Percentiles rank a stretch among this genome's conserved stretches.
Evolutionary conservation across 2,113 vertebrate species (phyloP).

Genomic region (Vicugna pacos): DNA sequence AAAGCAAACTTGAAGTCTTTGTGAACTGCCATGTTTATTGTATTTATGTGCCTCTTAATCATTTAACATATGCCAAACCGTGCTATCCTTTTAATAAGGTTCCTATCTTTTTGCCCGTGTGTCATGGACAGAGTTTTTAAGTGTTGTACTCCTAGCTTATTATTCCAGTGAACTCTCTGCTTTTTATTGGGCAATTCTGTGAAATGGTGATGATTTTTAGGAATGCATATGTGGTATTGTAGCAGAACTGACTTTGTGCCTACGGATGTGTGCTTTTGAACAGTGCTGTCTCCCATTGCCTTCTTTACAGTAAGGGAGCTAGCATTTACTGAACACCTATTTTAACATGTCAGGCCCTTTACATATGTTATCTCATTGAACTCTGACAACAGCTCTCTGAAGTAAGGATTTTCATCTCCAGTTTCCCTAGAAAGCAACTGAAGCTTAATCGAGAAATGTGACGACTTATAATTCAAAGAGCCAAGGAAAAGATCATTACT

Average conservation of each 20-base stretch:
- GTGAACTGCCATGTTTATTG: background rate
- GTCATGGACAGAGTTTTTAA: background rate
- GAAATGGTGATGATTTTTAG: background rate
- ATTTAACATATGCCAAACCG: background rate
- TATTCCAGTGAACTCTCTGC: background rate
- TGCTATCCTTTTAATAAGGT: background rate
- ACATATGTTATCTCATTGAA: background rate
- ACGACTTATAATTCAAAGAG: constrained; percentile 18
- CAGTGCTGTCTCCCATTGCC: accelerated
- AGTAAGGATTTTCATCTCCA: constrained; percentile 23
- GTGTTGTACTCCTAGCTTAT: background rate
- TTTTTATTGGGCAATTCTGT: background rate
- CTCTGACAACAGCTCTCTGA: background rate
- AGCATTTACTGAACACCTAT: background rate
- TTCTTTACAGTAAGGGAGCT: background rate
- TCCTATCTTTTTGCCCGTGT: background rate
- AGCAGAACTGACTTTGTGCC: background rate
- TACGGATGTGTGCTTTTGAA: background rate
- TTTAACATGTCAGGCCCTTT: background rate
- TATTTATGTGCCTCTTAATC: background rate
- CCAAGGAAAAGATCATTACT: background rate
- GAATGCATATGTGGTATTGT: accelerated
- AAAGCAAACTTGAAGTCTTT: background rate
- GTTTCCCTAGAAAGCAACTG: constrained; percentile 65
- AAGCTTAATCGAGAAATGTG: background rate